Conservation (phyloP, 2,888 invertebrate species). For the Melieria picta region DNA sequence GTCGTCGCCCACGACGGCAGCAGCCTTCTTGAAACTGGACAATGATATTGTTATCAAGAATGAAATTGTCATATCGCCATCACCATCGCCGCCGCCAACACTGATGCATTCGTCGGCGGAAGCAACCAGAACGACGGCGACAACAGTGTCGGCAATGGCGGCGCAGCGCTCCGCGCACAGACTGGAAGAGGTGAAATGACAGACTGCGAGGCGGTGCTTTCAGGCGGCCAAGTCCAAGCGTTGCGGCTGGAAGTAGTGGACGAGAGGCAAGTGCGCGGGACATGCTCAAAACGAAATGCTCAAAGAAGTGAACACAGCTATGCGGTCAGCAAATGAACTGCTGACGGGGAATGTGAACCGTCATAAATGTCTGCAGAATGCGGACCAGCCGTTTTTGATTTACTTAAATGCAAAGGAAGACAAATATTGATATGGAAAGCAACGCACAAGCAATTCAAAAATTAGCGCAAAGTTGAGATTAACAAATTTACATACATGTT, state of each 20-base stretch:
- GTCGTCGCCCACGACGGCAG: slow-evolving; percentile 42
- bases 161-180: slow-evolving; percentile 38
- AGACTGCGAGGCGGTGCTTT: neutral
- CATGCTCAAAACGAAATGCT: too few species aligned
- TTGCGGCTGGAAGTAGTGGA: too few species aligned
- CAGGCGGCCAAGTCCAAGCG: too few species aligned
- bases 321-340: too few species aligned
- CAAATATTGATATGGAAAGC: too few species aligned
- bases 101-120: slow-evolving; percentile 37
- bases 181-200: slow-evolving; percentile 52
- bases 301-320: too few species aligned
- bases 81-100: slow-evolving; percentile 56
- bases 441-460: slow-evolving; percentile 8
- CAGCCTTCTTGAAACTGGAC: slow-evolving; percentile 56
- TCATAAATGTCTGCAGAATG: too few species aligned
- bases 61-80: slow-evolving; percentile 61
- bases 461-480: slow-evolving; percentile 24
- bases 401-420: slow-evolving; percentile 19
- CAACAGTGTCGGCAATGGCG: slow-evolving; percentile 17
- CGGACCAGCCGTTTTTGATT: neutral
- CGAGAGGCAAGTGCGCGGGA: too few species aligned
- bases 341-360: too few species aligned
- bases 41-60: slow-evolving; percentile 60
- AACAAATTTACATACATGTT: neutral
- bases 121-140: slow-evolving; percentile 35